Base-by-base conservation (phyloP, 1,140 invertebrate genomes). In the Hetaerina americana region DNA sequence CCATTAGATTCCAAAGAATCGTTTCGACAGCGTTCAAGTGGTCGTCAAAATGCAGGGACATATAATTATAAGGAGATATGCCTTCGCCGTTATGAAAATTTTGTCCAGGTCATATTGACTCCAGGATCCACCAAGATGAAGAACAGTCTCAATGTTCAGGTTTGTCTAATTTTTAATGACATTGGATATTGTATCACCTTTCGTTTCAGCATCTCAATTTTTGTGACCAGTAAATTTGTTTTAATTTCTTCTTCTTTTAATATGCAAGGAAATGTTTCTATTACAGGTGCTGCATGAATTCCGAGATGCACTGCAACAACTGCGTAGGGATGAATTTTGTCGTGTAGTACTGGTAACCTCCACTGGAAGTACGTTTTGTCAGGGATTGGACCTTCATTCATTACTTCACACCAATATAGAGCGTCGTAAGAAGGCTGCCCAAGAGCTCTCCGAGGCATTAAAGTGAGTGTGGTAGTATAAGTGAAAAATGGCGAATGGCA, bases 371-470 rank as follows among this genome's bases (percentile, higher is more conserved):
- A 84, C 86, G 31, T 92, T 91, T 76, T 91, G 89, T 74, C 85
- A 89, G 75, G 90, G 90, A 26, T 79, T 92, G 31, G 89, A 92
- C 79, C 84, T 90, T 67, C 85, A 85, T 27, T 81, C 81, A 27
- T 77, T 92, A 49, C 76, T 89, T 8, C 80, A 84, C n/a, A 77
- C 81, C 15, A 83, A 74, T 28, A 27, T 68, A 72, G 85, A 87
- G n/a, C 84, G 85, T 74, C 81, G 88, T 70, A 84, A 85, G 76
- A 78, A 80, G 68, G 78, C 78, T 71, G 87, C 87, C 22, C 79
- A 84, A 68, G 83, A 88, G 77, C 79, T 90, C 72, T 84, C 86
- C 0, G 79, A 79, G 31, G 84, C 83, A 57, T 82, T 91, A 8
- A 87, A 87, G 89, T 90, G 83, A 79, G 84, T n/a, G n/a, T n/a